Evolutionary conservation across 2,888 invertebrate species (phyloP).

Genomic region (Pollenia amentaria): DNA sequence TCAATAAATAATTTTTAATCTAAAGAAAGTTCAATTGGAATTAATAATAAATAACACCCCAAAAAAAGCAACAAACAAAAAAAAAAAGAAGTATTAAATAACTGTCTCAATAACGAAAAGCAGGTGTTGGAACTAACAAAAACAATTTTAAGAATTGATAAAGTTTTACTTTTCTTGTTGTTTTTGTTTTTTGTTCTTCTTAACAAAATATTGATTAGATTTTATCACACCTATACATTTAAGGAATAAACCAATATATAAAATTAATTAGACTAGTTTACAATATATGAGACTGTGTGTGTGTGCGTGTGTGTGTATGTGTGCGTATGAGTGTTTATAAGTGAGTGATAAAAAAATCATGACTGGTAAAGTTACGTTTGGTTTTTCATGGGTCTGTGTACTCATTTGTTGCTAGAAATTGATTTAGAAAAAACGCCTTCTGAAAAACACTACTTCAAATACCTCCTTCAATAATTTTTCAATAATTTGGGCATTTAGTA

Average conservation of each 20-base stretch:
- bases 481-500: no score
- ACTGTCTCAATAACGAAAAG: background rate
- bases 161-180: background rate
- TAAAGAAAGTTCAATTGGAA: conserved; percentile 26
- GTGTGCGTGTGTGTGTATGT: no score
- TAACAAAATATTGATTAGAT: conserved; percentile 13
- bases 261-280: background rate
- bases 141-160: background rate
- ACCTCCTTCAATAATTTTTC: no score
- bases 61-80: background rate
- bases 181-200: background rate
- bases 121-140: conserved; percentile 30
- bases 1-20: conserved; percentile 40
- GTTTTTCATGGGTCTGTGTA: no score
- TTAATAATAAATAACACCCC: background rate
- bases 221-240: conserved; percentile 11
- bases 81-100: background rate
- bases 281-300: background rate
- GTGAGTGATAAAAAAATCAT: background rate
- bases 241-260: background rate
- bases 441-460: no score
- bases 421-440: no score
- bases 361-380: no score
- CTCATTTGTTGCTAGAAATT: no score
- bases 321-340: background rate